phyloP scores from a whole-genome alignment of 2,797 vertebrate species.

The Manis crassicaudata region DNA sequence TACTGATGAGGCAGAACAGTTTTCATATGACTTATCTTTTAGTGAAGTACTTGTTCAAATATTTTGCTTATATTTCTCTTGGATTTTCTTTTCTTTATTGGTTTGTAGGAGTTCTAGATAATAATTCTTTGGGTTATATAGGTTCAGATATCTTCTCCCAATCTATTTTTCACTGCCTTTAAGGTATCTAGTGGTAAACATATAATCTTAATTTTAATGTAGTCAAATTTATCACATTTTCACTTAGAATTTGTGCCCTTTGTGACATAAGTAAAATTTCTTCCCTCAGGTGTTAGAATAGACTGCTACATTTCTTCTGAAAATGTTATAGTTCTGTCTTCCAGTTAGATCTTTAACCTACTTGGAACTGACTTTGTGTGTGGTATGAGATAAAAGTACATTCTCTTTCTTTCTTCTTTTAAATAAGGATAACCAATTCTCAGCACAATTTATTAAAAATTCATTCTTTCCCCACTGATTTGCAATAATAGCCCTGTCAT shows the following conservation, averaged over 20 bases:
- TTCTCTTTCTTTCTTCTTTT: not conserved
- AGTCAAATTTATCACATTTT: not conserved
- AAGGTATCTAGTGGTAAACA: not conserved
- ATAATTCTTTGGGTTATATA: slow-evolving; percentile 5
- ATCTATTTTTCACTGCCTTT: not conserved
- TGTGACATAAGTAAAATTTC: not conserved
- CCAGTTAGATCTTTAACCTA: not conserved
- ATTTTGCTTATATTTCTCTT: not conserved
- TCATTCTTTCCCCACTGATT: not conserved
- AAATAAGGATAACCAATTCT: not conserved
- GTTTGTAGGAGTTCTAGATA: slow-evolving; percentile 18
- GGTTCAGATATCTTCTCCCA: not conserved
- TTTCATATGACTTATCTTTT: not conserved
- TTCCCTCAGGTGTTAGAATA: not conserved
- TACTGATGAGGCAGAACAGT: slow-evolving; percentile 11
- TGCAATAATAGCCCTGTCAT: not conserved
- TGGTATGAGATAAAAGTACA: not conserved
- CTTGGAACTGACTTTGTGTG: not conserved
- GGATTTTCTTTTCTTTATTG: slow-evolving; percentile 13
- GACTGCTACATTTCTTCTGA: not conserved
- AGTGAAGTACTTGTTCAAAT: slow-evolving; percentile 38
- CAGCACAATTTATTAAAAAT: not conserved
- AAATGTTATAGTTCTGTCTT: not conserved
- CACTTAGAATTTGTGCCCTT: not conserved
- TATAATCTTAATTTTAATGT: slow-evolving; percentile 9